Base-by-base conservation (phyloP, 1,140 invertebrate genomes). In the Drosophila bocqueti region DNA sequence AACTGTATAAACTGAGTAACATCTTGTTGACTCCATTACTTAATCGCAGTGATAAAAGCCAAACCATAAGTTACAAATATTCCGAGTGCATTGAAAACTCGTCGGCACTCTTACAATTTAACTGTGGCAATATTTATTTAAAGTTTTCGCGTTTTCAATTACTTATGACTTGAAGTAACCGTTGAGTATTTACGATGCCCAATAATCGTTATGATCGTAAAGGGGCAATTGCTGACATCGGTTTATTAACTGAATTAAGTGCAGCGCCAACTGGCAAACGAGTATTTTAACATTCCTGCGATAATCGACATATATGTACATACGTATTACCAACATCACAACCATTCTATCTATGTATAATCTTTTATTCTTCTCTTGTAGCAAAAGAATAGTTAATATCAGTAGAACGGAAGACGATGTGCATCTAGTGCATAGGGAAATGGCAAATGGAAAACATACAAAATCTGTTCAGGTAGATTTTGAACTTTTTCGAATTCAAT, bases 381-480 rank as follows among this genome's bases (percentile, higher is more conserved):
- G 95, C 94, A 95, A 95, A 94, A 96, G 95, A 94, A 94, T 96
- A 94, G 95, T 95, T 93, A 94, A 95, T 93, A 94, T 96, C 86
- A 95, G 96, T 94, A 96, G 95, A 87, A 95, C 95, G 91, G 95
- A 96, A 94, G 95, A 95, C 91, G 94, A 96, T 90, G 94, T 96
- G 91, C 94, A 95, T 93, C 95, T 95, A 94, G 94, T 95, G 93
- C 94, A 95, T 84, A 94, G 94, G 86, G 94, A 95, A 94, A 94
- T 94, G 93, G 94, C 93, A 94, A 93, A 94, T 94, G 94, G 94
- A 93, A 95, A 94, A 93, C 95, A 96, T 94, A 95, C 94, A 93
- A 95, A 96, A 94, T 95, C 95, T 76, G 94, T 96, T 92, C 95
- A 96, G 94, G 95, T 95, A 75, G 92, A 93, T 92, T 90, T 93